Base-by-base conservation (phyloP, 2,797 vertebrate species). In the Eurystomus glaucurus region DNA sequence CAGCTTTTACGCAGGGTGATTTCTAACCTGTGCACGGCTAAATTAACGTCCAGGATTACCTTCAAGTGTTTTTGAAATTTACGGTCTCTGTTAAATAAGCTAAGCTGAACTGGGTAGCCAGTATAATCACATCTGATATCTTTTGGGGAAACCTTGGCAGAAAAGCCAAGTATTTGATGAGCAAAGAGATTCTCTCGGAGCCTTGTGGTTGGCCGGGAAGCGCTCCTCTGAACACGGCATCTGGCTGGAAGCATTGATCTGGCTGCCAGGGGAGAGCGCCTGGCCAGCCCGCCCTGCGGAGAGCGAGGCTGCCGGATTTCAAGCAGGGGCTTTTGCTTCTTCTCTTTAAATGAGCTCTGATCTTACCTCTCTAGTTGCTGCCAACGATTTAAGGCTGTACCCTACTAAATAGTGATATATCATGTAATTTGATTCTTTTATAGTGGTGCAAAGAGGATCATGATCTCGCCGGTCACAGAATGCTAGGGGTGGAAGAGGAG, bases 171-270 rank as follows among this genome's bases (percentile, higher is more conserved):
- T 54, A 58, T 83, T 70, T 80, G 72, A 78, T 65, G 70, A 92
- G 70, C 41, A 51, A 37, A 75, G 61, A 43, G 18, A 61, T 76
- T 78, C 9, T 78, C 57, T 29, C 1, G 0, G 31, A 94, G 48
- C 52, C 26, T 37, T 72, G 48, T 54, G 84, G 17, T 80, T 79
- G 83, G 23, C 64, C 55, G 85, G 45, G 90, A 82, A 85, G 35
- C 0, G 10, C 37, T 79, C 19, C 69, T 37, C 60, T 35, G 85
- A 50, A 52, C 0, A 10, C 0, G 0, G 31, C 0, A 3, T 51
- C 74, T 85, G 91, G 50, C 86, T 88, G 84, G 88, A 70, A 82
- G 31, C 46, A 35, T 20, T 3, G n/a, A 37, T 60, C 31, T 37
- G 85, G 35, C 57, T 94, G 90, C 79, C 64, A 55, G 60, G 41